Conservation (phyloP, 23 tunicate genomes). For the Corella eumyota region DNA sequence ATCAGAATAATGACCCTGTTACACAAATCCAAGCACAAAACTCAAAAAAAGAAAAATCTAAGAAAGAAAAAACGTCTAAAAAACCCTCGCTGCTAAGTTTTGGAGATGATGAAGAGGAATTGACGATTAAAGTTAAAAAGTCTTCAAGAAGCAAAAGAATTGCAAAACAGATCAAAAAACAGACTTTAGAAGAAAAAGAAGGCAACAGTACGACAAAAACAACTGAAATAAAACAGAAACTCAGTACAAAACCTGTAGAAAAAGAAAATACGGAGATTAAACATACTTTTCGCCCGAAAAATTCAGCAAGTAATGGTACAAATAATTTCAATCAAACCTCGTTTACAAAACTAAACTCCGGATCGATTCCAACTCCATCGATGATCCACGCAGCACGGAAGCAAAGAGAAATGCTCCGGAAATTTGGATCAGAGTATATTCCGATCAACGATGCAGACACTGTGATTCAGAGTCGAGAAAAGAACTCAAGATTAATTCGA, state of each 20-base stretch:
- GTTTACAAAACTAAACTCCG: slow-evolving; percentile 24
- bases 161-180: slow-evolving; percentile 80
- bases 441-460: slow-evolving; percentile 45
- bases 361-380: slow-evolving; percentile 73
- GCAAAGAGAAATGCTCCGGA: slow-evolving; percentile 82
- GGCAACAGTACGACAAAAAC: slow-evolving; percentile 7
- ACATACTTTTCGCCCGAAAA: slow-evolving; percentile 24
- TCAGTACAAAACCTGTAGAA: neutral
- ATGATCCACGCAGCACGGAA: slow-evolving; percentile 86
- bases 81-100: slow-evolving; percentile 63
- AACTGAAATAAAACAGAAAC: neutral
- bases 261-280: slow-evolving; percentile 1
- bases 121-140: slow-evolving; percentile 43
- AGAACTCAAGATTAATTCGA: slow-evolving; percentile 41
- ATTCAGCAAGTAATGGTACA: neutral
- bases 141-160: slow-evolving; percentile 78
- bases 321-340: neutral
- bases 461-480: slow-evolving; percentile 28
- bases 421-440: slow-evolving; percentile 70
- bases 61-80: slow-evolving; percentile 16
- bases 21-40: too few relatives aligned
- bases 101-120: slow-evolving; percentile 65
- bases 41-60: slow-evolving; percentile 25
- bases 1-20: too few relatives aligned
- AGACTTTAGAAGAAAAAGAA: slow-evolving; percentile 53